Conservation (phyloP, 35 echinoderm and acorn worm species). For the Apostichopus japonicus region DNA sequence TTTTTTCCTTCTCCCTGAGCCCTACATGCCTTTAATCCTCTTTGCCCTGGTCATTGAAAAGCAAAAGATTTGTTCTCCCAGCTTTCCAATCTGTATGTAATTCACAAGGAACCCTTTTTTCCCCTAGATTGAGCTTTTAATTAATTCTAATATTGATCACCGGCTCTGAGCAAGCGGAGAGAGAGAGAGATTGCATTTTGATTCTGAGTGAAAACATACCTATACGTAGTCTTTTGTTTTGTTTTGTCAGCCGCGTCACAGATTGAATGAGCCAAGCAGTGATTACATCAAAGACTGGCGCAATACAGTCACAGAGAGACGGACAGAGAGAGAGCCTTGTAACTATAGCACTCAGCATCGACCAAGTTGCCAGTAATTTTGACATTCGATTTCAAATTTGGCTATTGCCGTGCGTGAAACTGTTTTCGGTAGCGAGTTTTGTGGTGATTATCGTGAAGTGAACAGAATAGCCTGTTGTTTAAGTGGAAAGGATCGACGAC, state of each 20-base stretch:
- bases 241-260: constrained; percentile 37
- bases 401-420: not conserved
- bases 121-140: constrained; percentile 40
- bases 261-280: constrained; percentile 32
- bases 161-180: constrained; percentile 9
- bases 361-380: constrained; percentile 26
- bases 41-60: constrained; percentile 31
- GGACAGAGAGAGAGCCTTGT: not conserved
- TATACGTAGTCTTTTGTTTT: constrained; percentile 21
- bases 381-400: constrained; percentile 25
- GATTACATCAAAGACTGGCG: constrained; percentile 36
- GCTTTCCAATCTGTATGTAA: constrained; percentile 20
- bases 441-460: not conserved
- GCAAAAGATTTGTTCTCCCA: constrained; percentile 12
- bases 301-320: not conserved
- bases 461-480: not conserved
- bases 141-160: constrained; percentile 51
- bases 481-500: not conserved
- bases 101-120: constrained; percentile 24
- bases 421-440: not conserved
- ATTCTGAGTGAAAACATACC: constrained; percentile 49
- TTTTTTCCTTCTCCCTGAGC: not conserved
- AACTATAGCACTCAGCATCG: not conserved
- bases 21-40: constrained; percentile 45
- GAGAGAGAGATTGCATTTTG: not conserved